A percentile compares a stretch with the other conserved stretches of the same genome.
Conservation (phyloP, 2,888 invertebrate species). For the Nudaria mundana region DNA sequence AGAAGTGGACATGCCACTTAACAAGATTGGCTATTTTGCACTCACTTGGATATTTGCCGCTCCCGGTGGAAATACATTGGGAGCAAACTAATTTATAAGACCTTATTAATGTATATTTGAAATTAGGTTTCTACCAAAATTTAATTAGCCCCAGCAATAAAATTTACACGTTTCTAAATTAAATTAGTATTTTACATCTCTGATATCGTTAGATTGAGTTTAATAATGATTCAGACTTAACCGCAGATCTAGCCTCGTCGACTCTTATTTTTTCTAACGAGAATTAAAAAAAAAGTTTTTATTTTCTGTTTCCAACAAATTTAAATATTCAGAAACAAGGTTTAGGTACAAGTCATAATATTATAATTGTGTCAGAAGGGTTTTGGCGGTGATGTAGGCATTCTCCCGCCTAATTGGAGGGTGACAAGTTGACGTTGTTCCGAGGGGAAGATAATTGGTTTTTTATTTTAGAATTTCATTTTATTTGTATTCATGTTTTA, state of each 20-base stretch:
- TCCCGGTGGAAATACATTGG: slow-evolving; percentile 33
- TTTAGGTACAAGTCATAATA: slow-evolving; percentile 13
- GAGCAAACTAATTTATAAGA: slow-evolving; percentile 21
- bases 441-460: slow-evolving; percentile 26
- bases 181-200: neutral
- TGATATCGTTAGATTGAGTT: neutral
- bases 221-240: too few species aligned
- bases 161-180: slow-evolving; percentile 2
- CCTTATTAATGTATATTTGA: slow-evolving; percentile 5
- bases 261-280: too few species aligned
- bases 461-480: slow-evolving; percentile 29
- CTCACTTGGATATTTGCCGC: slow-evolving; percentile 38
- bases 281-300: too few species aligned
- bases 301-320: too few species aligned
- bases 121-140: slow-evolving; percentile 5
- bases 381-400: slow-evolving; percentile 17
- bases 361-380: slow-evolving; percentile 25
- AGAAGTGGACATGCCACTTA: slow-evolving; percentile 57
- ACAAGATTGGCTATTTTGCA: slow-evolving; percentile 71
- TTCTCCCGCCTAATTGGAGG: slow-evolving; percentile 27
- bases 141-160: slow-evolving; percentile 3
- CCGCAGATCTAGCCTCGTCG: too few species aligned
- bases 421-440: slow-evolving; percentile 14
- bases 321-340: neutral
- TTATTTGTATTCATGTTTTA: slow-evolving; percentile 21